Evolutionary conservation across 2,113 vertebrate genomes (phyloP).

Genomic region (Saccopteryx bilineata): DNA sequence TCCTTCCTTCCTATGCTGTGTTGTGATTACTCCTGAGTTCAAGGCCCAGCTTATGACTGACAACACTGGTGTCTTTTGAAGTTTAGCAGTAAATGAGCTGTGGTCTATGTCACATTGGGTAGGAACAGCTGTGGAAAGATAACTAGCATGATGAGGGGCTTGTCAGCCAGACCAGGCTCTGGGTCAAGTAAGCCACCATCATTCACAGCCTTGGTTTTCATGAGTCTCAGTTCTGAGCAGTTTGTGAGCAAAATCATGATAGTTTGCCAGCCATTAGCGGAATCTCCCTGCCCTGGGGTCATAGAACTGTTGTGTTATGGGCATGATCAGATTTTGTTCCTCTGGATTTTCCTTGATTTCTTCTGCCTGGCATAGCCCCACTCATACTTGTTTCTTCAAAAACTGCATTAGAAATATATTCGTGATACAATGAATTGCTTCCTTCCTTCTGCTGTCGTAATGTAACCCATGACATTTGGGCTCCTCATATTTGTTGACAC

Average conservation of each 20-base stretch:
- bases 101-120: background rate
- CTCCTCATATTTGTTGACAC: background rate
- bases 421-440: background rate
- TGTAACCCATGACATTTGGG: background rate
- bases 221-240: background rate
- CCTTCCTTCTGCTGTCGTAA: background rate
- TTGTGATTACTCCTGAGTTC: background rate
- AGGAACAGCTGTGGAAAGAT: background rate
- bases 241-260: background rate
- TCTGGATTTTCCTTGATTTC: constrained; percentile 31
- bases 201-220: background rate
- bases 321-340: background rate
- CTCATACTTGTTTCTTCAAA: constrained; percentile 37
- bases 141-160: background rate
- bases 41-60: background rate
- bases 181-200: background rate
- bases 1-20: background rate
- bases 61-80: background rate
- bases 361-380: background rate
- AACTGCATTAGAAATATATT: background rate
- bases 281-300: background rate
- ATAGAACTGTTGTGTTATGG: background rate
- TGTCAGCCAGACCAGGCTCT: background rate
- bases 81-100: background rate
- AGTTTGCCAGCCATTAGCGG: background rate